Base-by-base conservation (phyloP, 37 sponge, comb jelly and placozoan genomes). In the Amphimedon queenslandica region DNA sequence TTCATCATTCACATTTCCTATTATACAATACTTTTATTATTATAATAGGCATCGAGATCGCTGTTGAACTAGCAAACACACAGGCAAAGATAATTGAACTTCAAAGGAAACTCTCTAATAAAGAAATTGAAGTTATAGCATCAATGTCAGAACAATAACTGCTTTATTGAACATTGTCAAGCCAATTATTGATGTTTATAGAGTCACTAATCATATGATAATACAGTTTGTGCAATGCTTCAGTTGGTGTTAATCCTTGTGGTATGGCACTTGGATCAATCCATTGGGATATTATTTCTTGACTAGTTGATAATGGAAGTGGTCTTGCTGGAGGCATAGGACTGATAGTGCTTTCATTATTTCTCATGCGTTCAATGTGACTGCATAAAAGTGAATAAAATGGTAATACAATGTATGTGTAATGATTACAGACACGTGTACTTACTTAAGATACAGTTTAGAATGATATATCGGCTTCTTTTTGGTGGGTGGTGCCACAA, bases 361-460 rank as follows among this genome's bases (percentile, higher is more conserved):
- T 60, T 60, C 61, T 60, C 61, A 60, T 60, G 28, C 61, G 61
- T 60, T 60, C 61, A 6, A 60, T 60, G 21, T 60, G 21, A n/a
- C 61, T 60, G 21, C 5, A 60, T n/a, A 25, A 60, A 25, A 60
- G n/a, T n/a, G n/a, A n/a, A n/a, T n/a, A n/a, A n/a, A n/a, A n/a
- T n/a, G n/a, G n/a, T n/a, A n/a, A n/a, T n/a, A n/a, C n/a, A n/a
- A n/a, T n/a, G n/a, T n/a, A n/a, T n/a, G n/a, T n/a, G n/a, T n/a
- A n/a, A n/a, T n/a, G n/a, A n/a, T n/a, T n/a, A n/a, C n/a, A n/a
- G n/a, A n/a, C n/a, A n/a, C n/a, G 38, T 31, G 8, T 4, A 66
- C 70, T 78, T 36, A 80, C 81, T 63, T 80, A 3, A 40, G 27
- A 64, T 80, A 80, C 28, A 80, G 71, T 24, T 64, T 73, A 34